Percentiles rank a stretch among this genome's conserved stretches.
phyloP scores from a whole-genome alignment of 2,797 vertebrate species.

The Chiroxiphia lanceolata region DNA sequence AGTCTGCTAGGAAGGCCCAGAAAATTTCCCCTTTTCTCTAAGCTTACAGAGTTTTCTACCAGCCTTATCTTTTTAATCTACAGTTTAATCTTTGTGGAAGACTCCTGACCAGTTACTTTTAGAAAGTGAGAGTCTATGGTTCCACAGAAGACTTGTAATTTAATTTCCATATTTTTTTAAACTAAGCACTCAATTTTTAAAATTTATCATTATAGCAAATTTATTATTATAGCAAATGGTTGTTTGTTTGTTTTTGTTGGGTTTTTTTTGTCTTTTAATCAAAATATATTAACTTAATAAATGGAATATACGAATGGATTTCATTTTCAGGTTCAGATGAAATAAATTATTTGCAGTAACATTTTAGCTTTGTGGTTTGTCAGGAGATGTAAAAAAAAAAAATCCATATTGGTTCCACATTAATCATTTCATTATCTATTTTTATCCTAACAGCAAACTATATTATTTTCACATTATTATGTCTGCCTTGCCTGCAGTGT shows the following conservation, averaged over 20 bases:
- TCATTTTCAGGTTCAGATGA: background rate
- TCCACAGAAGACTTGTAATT: background rate
- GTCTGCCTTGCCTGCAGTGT: background rate
- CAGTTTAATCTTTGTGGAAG: background rate
- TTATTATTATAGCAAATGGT: no score
- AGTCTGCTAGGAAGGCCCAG: background rate
- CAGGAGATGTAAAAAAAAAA: background rate
- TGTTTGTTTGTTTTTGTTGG: fast-evolving
- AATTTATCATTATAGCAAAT: no score
- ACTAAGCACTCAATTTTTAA: background rate
- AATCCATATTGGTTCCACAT: background rate
- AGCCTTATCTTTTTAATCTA: background rate
- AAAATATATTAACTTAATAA: background rate
- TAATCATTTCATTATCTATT: background rate
- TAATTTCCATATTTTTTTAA: background rate
- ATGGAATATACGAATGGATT: background rate
- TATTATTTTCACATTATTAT: background rate
- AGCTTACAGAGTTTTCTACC: background rate
- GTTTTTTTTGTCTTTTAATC: background rate
- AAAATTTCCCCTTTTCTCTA: background rate
- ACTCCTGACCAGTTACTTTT: background rate
- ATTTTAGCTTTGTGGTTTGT: background rate
- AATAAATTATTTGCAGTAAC: background rate
- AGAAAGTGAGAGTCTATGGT: background rate
- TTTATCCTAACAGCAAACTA: background rate